Conservation (phyloP, 2,797 vertebrate genomes). For the Bradypus variegatus region DNA sequence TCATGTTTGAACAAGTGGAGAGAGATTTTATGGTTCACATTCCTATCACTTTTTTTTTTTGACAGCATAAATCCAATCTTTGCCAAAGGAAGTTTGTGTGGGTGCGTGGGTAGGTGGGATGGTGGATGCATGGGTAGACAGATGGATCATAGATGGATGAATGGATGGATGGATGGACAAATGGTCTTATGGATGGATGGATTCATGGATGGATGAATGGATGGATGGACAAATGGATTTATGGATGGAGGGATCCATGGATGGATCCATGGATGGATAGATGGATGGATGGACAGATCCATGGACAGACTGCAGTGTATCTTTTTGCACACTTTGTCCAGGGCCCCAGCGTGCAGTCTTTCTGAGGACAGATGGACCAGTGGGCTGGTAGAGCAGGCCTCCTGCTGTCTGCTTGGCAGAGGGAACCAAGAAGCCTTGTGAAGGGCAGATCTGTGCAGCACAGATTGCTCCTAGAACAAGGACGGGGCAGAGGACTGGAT, state of each 20-base stretch:
- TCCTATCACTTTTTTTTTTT: neutral
- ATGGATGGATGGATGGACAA: no score
- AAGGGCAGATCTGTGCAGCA: neutral
- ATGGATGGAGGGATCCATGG: neutral
- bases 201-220: neutral
- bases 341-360: no score
- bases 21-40: neutral
- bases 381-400: no score
- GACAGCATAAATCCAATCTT: neutral
- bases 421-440: neutral
- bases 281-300: no score
- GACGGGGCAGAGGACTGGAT: no score
- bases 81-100: neutral
- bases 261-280: no score
- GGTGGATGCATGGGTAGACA: no score
- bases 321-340: neutral
- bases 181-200: neutral
- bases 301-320: rapidly evolving
- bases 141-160: no score
- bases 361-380: neutral
- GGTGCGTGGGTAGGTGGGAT: no score
- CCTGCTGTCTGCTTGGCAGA: neutral
- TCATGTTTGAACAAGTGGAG: neutral
- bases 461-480: neutral
- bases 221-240: neutral